Conservation (phyloP, 2,113 vertebrate genomes). For the Conger conger region DNA sequence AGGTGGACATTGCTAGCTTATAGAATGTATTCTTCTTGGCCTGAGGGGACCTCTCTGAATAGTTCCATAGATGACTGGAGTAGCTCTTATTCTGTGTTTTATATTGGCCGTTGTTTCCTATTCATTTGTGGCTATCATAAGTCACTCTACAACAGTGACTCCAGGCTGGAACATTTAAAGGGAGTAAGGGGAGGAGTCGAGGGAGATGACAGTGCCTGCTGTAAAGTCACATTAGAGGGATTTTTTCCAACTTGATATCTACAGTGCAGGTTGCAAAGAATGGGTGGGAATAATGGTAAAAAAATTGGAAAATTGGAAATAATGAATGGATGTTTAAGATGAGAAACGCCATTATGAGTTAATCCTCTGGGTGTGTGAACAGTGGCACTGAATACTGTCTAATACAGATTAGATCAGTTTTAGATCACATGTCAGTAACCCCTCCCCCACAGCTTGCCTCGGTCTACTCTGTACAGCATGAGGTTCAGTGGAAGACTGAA, state of each 20-base stretch:
- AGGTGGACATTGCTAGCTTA: not conserved
- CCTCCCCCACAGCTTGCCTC: too few species aligned
- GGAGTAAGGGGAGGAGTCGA: not conserved
- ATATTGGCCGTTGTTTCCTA: not conserved
- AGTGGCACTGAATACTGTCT: too few species aligned
- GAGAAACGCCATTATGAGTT: not conserved
- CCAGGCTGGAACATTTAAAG: not conserved
- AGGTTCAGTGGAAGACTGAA: too few species aligned
- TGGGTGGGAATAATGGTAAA: not conserved
- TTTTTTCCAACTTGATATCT: not conserved
- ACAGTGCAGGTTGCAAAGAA: not conserved
- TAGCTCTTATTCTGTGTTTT: not conserved
- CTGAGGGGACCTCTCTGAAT: constrained; percentile 5
- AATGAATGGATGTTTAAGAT: not conserved
- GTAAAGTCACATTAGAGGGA: not conserved
- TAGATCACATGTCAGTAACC: too few species aligned
- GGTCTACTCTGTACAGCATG: too few species aligned
- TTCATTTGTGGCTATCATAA: not conserved
- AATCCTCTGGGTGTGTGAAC: not conserved
- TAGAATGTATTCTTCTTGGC: constrained; percentile 8
- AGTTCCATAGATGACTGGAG: not conserved
- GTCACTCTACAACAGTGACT: not conserved
- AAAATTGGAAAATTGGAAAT: not conserved
- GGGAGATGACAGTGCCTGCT: too few species aligned
- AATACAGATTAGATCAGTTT: too few species aligned